Base-by-base conservation (phyloP, 1,140 invertebrate species). In the Colletes latitarsis region DNA sequence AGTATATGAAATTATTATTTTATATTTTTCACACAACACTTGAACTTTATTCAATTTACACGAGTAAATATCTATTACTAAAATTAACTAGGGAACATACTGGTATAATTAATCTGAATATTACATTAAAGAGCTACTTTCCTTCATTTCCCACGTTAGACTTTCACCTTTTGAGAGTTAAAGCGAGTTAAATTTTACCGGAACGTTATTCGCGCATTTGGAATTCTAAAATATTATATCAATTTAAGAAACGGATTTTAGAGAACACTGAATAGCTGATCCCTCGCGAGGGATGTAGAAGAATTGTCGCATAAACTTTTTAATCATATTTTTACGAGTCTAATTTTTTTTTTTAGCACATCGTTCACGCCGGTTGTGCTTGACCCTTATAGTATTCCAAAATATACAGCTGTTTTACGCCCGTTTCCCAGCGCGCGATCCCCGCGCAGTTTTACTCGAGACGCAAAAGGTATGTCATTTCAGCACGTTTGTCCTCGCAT, bases 401-500 rank as follows among this genome's bases (percentile, higher is more conserved):
- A 83, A 84, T 84, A 85, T 66, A 84, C 60, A 81, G 77, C 41
- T n/a, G 49, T 14, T 81, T 72, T 64, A 72, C 62, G 46, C 4
- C 30, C 21, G 73, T 60, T 84, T 52, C 66, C 12, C 41, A 15
- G 64, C 63, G 62, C 69, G 19, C 53, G 62, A 83, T 83, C 72
- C 49, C 52, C 69, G 55, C 70, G 41, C 46, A 41, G 63, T 64
- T 72, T 84, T 79, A 69, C 73, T 19, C 46, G 60, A 14, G 73
- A 77, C 43, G 41, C 75, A 60, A 58, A 67, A 68, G 71, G 77
- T 55, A 43, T 64, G 77, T 79, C 73, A 85, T 85, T 85, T 84
- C 82, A 85, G 69, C 73, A 64, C 78, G 84, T 85, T 85, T 85
- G 84, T 85, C 84, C 82, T 77, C 82, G 83, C 83, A 46, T 49